Percentiles rank a stretch among this genome's conserved stretches.
phyloP scores from a whole-genome alignment of 2,797 vertebrate genomes.

The Uromys caudimaculatus region DNA sequence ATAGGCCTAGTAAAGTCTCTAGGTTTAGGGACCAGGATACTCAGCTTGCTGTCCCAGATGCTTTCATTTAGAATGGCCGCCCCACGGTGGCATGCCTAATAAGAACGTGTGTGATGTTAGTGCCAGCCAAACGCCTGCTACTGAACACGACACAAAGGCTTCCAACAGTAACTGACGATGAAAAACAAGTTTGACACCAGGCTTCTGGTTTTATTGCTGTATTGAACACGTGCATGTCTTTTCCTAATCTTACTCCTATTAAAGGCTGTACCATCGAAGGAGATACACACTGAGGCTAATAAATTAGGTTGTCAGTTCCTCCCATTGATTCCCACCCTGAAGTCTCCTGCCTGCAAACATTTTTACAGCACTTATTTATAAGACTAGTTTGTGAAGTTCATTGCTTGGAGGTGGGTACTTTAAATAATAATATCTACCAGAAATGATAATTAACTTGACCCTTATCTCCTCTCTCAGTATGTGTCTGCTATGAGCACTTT shows the following conservation, averaged over 20 bases:
- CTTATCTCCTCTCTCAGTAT: slow-evolving; percentile 84
- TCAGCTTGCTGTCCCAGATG: slow-evolving; percentile 41
- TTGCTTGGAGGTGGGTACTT: slow-evolving; percentile 83
- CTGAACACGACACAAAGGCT: slow-evolving; percentile 60
- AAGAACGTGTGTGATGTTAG: neutral
- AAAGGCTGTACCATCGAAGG: slow-evolving; percentile 77
- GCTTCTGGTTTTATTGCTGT: neutral
- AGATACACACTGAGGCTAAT: slow-evolving; percentile 79
- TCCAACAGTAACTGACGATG: slow-evolving; percentile 58
- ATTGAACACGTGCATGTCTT: neutral
- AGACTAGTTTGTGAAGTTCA: slow-evolving; percentile 84
- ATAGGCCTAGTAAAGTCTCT: slow-evolving; percentile 29
- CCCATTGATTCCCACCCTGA: slow-evolving; percentile 80
- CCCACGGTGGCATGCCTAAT: slow-evolving; percentile 48
- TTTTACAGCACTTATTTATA: slow-evolving; percentile 88
- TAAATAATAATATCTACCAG: slow-evolving; percentile 86
- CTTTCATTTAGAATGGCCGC: slow-evolving; percentile 58
- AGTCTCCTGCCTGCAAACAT: slow-evolving; percentile 82
- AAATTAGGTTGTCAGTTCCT: slow-evolving; percentile 79
- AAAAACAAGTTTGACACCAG: neutral
- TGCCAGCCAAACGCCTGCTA: slow-evolving; percentile 11
- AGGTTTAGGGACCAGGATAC: neutral
- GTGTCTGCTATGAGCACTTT: slow-evolving; percentile 81
- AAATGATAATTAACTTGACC: slow-evolving; percentile 86
- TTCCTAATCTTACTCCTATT: slow-evolving; percentile 25